Base-by-base conservation (phyloP, 2,888 invertebrate genomes). In the Cordilura impudica region DNA sequence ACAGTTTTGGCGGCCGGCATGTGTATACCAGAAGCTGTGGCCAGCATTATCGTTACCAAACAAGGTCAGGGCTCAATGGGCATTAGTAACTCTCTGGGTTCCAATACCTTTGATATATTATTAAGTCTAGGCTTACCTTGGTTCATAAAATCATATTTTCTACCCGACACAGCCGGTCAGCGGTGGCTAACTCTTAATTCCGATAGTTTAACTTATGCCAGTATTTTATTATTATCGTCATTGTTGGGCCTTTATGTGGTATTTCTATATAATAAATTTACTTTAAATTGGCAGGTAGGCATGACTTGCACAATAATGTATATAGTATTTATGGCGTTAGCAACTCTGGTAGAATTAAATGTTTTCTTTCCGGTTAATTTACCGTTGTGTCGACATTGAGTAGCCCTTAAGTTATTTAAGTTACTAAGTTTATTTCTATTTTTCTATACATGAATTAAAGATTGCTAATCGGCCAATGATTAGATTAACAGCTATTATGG, bases 31-130 rank as follows among this genome's bases (percentile, higher is more conserved):
- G 97, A 98, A 91, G 96, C 96, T 0, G 96, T 97, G 0, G 96
- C 97, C 5, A 97, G 97, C 89, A 94, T 96, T 2, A 96, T 98
- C 84, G 97, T 97, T 0, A 94, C 96, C 4, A 95, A 95, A 87
- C 95, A 96, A 93, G 97, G 97, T 95, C 94, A 95, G 85, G 96
- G 96, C 56, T 94, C 95, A 7, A 96, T 96, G 96, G 96, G 96
- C 29, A 94, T 97, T 83, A 95, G 95, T 87, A 97, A 96, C 88
- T 95, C 96, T 0, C 94, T 97, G 81, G 96, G 96, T 51, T 96
- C 96, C 4, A 97, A 96, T 87, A 96, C 96, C 0, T 96, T 96
- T 87, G 96, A 96, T 87, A 96, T 96, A 81, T 90, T 96, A 10
- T 90, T 96, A 35, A 96, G 96, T 85, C 91, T 96, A 76, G 96